Conservation (phyloP, 1,140 invertebrate species). For the Ctenoplectra terminalis region DNA sequence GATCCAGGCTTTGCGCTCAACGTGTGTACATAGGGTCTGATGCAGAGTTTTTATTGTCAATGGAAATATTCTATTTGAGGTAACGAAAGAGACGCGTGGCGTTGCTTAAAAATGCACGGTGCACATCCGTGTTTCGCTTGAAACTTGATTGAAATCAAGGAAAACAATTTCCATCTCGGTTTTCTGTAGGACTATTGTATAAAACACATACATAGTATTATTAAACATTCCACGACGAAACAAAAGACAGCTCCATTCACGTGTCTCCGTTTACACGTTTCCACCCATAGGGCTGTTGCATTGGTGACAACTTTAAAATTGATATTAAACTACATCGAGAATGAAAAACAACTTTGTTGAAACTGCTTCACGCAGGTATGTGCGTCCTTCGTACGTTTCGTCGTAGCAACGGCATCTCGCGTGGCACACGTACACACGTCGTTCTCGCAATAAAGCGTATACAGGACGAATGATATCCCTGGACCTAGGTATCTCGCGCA, state of each 20-base stretch:
- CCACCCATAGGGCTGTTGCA: too few species aligned
- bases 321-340: background rate
- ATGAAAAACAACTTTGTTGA: conserved; percentile 13
- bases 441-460: conserved; percentile 26
- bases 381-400: background rate
- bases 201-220: too few species aligned
- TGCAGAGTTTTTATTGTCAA: background rate
- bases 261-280: background rate
- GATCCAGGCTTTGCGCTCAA: background rate
- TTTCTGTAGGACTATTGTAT: background rate
- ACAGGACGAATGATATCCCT: conserved; percentile 51
- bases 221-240: background rate
- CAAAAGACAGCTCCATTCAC: background rate
- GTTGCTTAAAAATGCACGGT: background rate
- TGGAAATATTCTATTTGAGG: background rate
- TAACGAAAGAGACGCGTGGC: too few species aligned
- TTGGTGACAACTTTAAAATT: conserved; percentile 4
- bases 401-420: background rate
- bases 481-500: conserved; percentile 63
- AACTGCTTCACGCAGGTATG: background rate
- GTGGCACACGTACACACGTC: background rate
- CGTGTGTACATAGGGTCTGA: background rate
- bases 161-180: background rate
- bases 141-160: too few species aligned
- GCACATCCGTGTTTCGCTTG: background rate